Evolutionary conservation across 2,113 vertebrate species (phyloP).

Genomic region (Edolisoma coerulescens): DNA sequence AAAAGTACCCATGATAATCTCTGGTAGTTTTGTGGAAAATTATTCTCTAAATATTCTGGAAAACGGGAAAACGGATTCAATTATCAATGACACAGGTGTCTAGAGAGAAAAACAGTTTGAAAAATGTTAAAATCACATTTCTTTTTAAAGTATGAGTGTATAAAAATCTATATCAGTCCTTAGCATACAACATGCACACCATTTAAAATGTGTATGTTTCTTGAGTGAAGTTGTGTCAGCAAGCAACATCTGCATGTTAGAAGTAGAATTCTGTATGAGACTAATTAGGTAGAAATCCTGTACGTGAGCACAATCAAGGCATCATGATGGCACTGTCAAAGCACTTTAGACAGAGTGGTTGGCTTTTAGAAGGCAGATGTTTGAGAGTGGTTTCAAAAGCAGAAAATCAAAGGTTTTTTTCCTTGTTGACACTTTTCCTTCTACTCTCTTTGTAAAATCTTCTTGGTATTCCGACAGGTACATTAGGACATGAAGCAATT

Average conservation of each 20-base stretch:
- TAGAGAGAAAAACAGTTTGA: not conserved
- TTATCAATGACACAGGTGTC: not conserved
- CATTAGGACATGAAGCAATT: not conserved
- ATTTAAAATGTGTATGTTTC: not conserved
- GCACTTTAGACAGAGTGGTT: not conserved
- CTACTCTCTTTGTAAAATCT: not conserved
- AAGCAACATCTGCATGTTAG: not conserved
- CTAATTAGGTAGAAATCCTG: not conserved
- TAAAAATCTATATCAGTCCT: not conserved
- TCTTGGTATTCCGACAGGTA: not conserved
- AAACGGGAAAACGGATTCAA: not conserved
- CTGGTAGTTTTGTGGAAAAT: not conserved
- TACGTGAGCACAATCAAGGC: not conserved
- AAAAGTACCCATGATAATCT: not conserved
- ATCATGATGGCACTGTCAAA: fast-evolving
- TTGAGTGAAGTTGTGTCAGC: not conserved
- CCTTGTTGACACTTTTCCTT: not conserved
- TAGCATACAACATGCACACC: not conserved
- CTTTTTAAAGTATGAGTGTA: not conserved
- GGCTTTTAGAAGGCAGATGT: not conserved
- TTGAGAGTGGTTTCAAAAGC: not conserved
- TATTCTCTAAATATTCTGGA: not conserved
- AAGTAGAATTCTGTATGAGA: not conserved
- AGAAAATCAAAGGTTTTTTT: not conserved
- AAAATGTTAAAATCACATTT: not conserved